Base-by-base conservation (phyloP, 1,140 invertebrate species). In the Drosophila quadrilineata region DNA sequence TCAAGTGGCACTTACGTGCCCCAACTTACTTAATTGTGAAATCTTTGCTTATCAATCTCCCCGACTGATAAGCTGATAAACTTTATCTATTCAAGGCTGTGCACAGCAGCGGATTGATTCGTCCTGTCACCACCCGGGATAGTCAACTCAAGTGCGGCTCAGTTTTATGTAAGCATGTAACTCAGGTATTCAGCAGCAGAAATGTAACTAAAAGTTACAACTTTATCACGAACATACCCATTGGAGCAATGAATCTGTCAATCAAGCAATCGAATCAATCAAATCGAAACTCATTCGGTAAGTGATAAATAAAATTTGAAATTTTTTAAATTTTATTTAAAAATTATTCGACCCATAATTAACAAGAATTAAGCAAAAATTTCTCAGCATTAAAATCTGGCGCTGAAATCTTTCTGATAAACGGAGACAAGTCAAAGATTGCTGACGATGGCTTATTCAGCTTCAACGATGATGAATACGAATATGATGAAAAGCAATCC, bases 261-360 rank as follows among this genome's bases (percentile, higher is more conserved):
- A 94, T 98, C 69, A 94, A 94, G 29, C 96, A 98, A 90, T 90
- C 96, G 56, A 92, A 93, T 36, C 91, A 93, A 40, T 92, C 93
- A 45, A 96, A 94, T 65, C 92, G 93, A 52, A 98, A 98, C 91
- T 95, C 94, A 87, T 92, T 98, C 68, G 96, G 96, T 97, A 90
- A 93, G 92, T n/a, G 0, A 1, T 19, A 6, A 1, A n/a, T 16
- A 36, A 1, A 1, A 8, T 26, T n/a, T n/a, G n/a, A n/a, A n/a
- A n/a, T n/a, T n/a, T n/a, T n/a, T n/a, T n/a, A n/a, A n/a, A n/a
- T n/a, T n/a, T n/a, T n/a, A n/a, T n/a, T n/a, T n/a, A n/a, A n/a
- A n/a, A n/a, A n/a, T n/a, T n/a, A n/a, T n/a, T n/a, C n/a, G n/a
- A n/a, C n/a, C n/a, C n/a, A n/a, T n/a, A n/a, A n/a, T n/a, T n/a